phyloP scores from a whole-genome alignment of 2,888 invertebrate species.

The Tiphia femorata region DNA sequence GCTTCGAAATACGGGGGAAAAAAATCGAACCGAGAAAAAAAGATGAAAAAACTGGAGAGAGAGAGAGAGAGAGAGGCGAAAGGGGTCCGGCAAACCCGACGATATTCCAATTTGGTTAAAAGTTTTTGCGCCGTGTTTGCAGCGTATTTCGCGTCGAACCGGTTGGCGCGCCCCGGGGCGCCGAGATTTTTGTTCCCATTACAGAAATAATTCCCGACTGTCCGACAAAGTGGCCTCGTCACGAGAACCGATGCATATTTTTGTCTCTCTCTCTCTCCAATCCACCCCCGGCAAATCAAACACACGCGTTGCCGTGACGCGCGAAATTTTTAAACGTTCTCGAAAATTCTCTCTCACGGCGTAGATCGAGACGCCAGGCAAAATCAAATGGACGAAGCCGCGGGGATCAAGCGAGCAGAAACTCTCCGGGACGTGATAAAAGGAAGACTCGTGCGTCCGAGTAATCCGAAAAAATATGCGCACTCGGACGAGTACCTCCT shows the following conservation, averaged over 20 bases:
- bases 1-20: no score
- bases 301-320: neutral
- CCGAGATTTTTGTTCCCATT: constrained; percentile 3
- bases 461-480: neutral
- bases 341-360: neutral
- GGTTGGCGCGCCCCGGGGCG: neutral
- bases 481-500: neutral
- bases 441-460: neutral
- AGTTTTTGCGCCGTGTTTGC: neutral
- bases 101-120: constrained; percentile 6
- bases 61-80: no score
- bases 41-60: no score
- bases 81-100: no score
- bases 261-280: neutral
- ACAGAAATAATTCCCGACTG: constrained; percentile 11
- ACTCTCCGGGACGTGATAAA: no score
- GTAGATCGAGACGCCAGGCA: neutral
- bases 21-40: no score
- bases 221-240: constrained; percentile 13
- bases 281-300: neutral
- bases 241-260: neutral
- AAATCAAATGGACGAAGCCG: no score
- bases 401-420: no score
- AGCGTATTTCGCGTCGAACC: neutral
- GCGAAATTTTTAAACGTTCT: neutral